phyloP scores from a whole-genome alignment of 1,140 invertebrate genomes.

The Yoshiicerus persimilis region DNA sequence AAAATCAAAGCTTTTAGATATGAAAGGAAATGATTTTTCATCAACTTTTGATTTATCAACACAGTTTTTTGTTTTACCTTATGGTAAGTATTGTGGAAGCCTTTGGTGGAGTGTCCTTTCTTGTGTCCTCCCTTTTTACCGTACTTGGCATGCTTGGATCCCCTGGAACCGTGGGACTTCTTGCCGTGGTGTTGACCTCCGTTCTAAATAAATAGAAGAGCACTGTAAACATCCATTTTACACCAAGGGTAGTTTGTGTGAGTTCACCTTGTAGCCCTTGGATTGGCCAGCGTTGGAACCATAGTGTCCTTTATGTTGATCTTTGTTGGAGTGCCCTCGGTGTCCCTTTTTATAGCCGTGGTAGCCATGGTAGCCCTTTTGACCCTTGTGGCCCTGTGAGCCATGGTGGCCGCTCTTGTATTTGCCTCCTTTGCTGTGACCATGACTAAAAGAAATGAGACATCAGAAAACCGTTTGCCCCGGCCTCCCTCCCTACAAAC shows the following conservation, averaged over 20 bases:
- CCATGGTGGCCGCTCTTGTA: constrained; percentile 36
- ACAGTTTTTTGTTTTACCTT: constrained; percentile 28
- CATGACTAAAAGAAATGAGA: neutral
- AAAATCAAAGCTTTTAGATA: neutral
- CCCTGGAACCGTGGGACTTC: constrained; percentile 36
- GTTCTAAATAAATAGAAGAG: neutral
- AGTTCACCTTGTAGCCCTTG: constrained; percentile 42
- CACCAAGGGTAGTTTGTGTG: neutral
- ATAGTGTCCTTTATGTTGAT: constrained; percentile 45
- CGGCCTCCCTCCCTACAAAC: too few relatives aligned
- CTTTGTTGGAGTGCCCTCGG: constrained; percentile 36
- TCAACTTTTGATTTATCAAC: too few relatives aligned
- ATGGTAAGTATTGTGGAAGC: constrained; percentile 48
- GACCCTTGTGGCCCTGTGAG: constrained; percentile 22
- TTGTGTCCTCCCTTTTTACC: constrained; percentile 45
- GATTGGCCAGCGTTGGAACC: constrained; percentile 38
- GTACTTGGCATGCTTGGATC: constrained; percentile 43
- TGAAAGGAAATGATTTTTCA: neutral
- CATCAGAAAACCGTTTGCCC: neutral
- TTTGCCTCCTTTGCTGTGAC: constrained; percentile 40
- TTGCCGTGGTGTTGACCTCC: constrained; percentile 32
- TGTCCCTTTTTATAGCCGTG: constrained; percentile 45
- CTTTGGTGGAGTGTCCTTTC: constrained; percentile 47
- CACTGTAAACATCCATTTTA: neutral
- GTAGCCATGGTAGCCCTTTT: constrained; percentile 38